Evolutionary conservation across 2,888 invertebrate genomes (phyloP).

Genomic region (Anaspis maculata): DNA sequence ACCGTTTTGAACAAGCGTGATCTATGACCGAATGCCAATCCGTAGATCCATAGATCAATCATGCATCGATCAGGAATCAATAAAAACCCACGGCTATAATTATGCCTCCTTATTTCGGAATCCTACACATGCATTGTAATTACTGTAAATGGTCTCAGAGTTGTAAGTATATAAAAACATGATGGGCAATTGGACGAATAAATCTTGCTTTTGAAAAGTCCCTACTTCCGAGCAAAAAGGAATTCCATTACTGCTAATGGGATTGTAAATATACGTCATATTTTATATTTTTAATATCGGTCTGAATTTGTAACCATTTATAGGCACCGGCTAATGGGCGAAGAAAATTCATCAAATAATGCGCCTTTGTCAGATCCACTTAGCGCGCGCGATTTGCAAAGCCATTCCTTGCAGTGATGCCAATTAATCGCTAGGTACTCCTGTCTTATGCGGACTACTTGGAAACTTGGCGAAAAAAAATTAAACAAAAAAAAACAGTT

Average conservation of each 20-base stretch:
- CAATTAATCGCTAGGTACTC: too few species aligned
- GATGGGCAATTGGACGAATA: conserved; percentile 34
- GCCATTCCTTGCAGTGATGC: too few species aligned
- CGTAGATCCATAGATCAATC: conserved; percentile 41
- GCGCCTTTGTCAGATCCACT: too few species aligned
- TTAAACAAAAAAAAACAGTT: too few species aligned
- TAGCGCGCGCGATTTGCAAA: too few species aligned
- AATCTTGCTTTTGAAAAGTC: conserved; percentile 30
- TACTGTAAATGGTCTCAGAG: conserved; percentile 36
- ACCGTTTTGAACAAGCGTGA: conserved; percentile 32
- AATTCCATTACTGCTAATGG: conserved; percentile 29
- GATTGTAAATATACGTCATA: conserved; percentile 27
- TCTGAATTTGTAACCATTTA: conserved; percentile 24
- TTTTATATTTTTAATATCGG: conserved; percentile 27
- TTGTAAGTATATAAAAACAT: conserved; percentile 30
- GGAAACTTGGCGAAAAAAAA: too few species aligned
- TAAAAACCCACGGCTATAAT: conserved; percentile 37
- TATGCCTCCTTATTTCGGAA: conserved; percentile 39
- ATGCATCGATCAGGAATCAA: conserved; percentile 38
- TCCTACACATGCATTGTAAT: conserved; percentile 42
- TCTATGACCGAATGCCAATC: conserved; percentile 38
- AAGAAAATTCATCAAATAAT: conserved; percentile 10
- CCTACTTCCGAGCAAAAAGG: conserved; percentile 28
- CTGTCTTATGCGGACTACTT: too few species aligned
- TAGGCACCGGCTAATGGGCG: conserved; percentile 16